Evolutionary conservation across 2,113 vertebrate genomes (phyloP), one percentile per base, ranked within the genome.

Genomic region (Mungos mungo): DNA sequence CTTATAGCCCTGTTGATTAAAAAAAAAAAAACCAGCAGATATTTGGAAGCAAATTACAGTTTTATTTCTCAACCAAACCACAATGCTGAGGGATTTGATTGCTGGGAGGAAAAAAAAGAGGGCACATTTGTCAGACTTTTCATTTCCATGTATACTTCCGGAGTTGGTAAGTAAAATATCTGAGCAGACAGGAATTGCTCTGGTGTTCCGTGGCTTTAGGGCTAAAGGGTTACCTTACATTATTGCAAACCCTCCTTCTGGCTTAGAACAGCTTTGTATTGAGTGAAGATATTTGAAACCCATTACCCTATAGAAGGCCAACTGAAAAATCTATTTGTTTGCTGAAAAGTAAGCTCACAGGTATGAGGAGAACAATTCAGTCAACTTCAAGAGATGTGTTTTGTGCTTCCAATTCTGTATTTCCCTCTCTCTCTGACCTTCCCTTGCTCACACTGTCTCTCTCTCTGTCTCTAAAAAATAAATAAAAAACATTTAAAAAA

Each of bases 281-380:
- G 66, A 87, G 76, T 69, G 81, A 88, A 88, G 63, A 72, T 81
- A 97, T 98, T 83, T 98, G 86, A 97, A 95, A 97, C 15, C 63
- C 81, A 85, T 88, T 98, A 72, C 87, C 88, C 83, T 95, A 77
- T 68, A 98, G 97, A 95, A 90, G 88, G 97, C 50, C 91, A 94
- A 94, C 29, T 98, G 96, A 96, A 97, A 98, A 98, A 98, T 98
- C 97, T 97, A 80, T 69, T 98, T 69, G 21, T 38, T 69, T 83
- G 85, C 71, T 87, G 90, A 90, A 98, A 97, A 98, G 66, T 93
- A 95, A 97, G 94, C 93, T 96, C 97, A 96, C 93, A 97, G n/a
- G 79, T 97, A 95, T 98, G 91, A 96, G 47, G 88, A 81, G 96
- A 89, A 93, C 92, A 35, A 0, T 19, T 63, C 60, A 76, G 2